Conservation (phyloP, 2,888 invertebrate genomes). For the Thecocarcelia acutangulata region DNA sequence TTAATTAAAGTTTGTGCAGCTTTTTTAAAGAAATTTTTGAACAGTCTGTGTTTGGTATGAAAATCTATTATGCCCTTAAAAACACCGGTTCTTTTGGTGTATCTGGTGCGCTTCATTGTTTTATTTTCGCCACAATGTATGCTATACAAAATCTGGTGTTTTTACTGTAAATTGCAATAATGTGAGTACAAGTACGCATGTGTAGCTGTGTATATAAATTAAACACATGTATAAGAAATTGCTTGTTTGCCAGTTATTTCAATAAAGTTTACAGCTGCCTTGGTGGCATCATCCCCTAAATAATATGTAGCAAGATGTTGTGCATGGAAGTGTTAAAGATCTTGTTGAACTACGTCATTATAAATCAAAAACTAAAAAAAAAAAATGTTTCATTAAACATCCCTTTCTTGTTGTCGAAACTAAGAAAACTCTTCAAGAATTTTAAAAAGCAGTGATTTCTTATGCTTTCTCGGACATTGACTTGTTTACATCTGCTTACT, state of each 20-base stretch:
- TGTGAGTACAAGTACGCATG: slow-evolving; percentile 25
- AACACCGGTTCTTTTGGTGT: slow-evolving; percentile 60
- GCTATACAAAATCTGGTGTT: slow-evolving; percentile 38
- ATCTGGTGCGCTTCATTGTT: slow-evolving; percentile 56
- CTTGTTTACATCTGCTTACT: slow-evolving; percentile 77
- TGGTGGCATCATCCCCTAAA: slow-evolving; percentile 67
- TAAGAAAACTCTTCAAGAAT: slow-evolving; percentile 38
- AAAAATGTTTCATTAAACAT: slow-evolving; percentile 27
- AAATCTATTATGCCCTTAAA: slow-evolving; percentile 1
- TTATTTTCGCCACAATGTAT: slow-evolving; percentile 41
- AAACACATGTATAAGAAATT: slow-evolving; percentile 23
- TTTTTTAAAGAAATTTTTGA: not conserved
- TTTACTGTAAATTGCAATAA: not conserved
- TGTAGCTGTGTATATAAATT: slow-evolving; percentile 5
- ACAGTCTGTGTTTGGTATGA: not conserved
- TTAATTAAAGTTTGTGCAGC: not conserved
- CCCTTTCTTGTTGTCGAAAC: slow-evolving; percentile 12
- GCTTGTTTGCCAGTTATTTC: slow-evolving; percentile 36
- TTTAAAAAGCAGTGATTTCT: slow-evolving; percentile 50
- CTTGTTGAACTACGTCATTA: slow-evolving; percentile 65
- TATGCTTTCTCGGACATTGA: slow-evolving; percentile 76
- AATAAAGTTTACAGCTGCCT: slow-evolving; percentile 64
- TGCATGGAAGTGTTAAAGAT: slow-evolving; percentile 60
- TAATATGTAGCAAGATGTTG: not conserved
- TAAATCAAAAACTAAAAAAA: not conserved